Evolutionary conservation across 2,888 invertebrate genomes (phyloP).

Genomic region (Odontocerum albicorne): DNA sequence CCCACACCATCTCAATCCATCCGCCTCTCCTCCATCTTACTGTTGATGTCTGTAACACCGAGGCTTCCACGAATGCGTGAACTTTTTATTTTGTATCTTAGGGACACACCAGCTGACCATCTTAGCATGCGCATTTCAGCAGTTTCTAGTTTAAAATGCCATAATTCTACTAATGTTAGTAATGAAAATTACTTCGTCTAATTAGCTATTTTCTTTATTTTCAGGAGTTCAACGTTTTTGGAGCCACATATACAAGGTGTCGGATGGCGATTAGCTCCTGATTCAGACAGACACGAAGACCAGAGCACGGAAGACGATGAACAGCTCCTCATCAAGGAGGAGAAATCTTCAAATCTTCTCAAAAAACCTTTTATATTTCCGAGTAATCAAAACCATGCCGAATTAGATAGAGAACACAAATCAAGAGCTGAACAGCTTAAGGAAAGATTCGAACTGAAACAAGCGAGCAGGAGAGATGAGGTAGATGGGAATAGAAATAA

Average conservation of each 20-base stretch:
- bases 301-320: constrained; percentile 56
- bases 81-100: too few species aligned
- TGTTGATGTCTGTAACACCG: too few species aligned
- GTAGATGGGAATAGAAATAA: constrained; percentile 18
- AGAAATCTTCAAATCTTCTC: constrained; percentile 49
- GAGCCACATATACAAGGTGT: constrained; percentile 73
- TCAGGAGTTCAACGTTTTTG: constrained; percentile 74
- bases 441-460: constrained; percentile 30
- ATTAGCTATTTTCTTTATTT: constrained; percentile 42
- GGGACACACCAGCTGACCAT: too few species aligned
- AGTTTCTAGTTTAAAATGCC: too few species aligned
- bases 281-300: constrained; percentile 48
- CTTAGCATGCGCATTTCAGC: too few species aligned
- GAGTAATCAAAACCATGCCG: constrained; percentile 6
- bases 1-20: too few species aligned
- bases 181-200: background rate
- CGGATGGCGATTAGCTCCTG: constrained; percentile 43
- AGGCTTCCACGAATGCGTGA: too few species aligned
- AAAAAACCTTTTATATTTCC: constrained; percentile 36
- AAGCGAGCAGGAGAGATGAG: constrained; percentile 21
- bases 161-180: background rate
- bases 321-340: constrained; percentile 49
- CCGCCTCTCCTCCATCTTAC: too few species aligned
- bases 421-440: constrained; percentile 37
- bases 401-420: constrained; percentile 22